Percentiles rank a stretch among this genome's conserved stretches.
Evolutionary conservation across 1,140 invertebrate genomes (phyloP).

Genomic region (Leptinotarsa texana): DNA sequence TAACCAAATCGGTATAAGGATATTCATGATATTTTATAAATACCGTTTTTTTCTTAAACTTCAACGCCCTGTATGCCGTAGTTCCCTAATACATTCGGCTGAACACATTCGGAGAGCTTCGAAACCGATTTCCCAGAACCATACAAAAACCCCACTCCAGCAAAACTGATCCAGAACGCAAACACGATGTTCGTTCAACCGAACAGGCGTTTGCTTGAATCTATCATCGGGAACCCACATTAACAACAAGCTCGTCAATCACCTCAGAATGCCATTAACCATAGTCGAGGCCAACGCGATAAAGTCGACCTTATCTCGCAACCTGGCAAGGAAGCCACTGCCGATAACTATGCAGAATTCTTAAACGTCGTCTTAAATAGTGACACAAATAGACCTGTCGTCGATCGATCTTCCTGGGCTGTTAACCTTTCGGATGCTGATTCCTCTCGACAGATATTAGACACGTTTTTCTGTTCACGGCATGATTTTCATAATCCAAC

Average conservation of each 20-base stretch:
- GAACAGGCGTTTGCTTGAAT: background rate
- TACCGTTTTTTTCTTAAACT: no score
- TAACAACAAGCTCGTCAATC: constrained; percentile 35
- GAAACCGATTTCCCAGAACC: background rate
- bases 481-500: no score
- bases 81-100: no score
- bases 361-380: constrained; percentile 27
- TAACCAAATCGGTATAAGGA: no score
- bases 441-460: constrained; percentile 31
- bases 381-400: constrained; percentile 35
- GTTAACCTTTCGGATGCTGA: constrained; percentile 23
- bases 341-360: constrained; percentile 34
- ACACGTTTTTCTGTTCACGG: background rate
- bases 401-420: constrained; percentile 33
- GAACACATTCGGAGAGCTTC: no score
- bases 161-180: background rate
- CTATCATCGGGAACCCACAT: constrained; percentile 16
- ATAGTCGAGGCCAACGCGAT: constrained; percentile 12
- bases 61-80: no score
- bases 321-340: constrained; percentile 6
- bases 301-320: constrained; percentile 19
- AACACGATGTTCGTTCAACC: constrained; percentile 3
- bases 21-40: no score
- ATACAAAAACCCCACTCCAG: background rate
- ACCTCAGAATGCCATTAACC: constrained; percentile 23